Conservation (phyloP, 2,888 invertebrate genomes). For the Dromius quadrimaculatus region DNA sequence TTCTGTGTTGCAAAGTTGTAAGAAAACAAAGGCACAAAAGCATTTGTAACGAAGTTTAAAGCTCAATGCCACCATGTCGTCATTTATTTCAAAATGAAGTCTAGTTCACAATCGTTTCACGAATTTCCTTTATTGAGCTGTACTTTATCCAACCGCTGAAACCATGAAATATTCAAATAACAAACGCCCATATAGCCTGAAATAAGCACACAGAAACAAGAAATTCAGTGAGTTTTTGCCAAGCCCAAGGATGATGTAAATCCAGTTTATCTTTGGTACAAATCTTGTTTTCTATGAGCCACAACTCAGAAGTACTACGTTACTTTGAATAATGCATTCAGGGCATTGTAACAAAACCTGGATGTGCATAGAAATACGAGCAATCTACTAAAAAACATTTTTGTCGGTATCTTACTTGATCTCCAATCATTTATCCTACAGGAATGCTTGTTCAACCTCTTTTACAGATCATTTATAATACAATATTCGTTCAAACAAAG, state of each 20-base stretch:
- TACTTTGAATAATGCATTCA: slow-evolving; percentile 49
- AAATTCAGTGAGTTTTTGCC: slow-evolving; percentile 42
- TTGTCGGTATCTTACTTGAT: too few species aligned
- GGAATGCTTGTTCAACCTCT: too few species aligned
- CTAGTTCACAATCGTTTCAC: slow-evolving; percentile 37
- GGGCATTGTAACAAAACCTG: slow-evolving; percentile 35
- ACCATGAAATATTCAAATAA: slow-evolving; percentile 50
- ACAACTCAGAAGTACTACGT: slow-evolving; percentile 17
- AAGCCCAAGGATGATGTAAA: slow-evolving; percentile 42
- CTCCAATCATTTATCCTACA: too few species aligned
- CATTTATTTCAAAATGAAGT: slow-evolving; percentile 37
- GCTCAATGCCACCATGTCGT: slow-evolving; percentile 21
- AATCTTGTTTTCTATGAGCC: slow-evolving; percentile 46
- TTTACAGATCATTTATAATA: too few species aligned
- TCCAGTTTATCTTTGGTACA: slow-evolving; percentile 50
- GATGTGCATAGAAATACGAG: slow-evolving; percentile 26
- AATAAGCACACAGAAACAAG: slow-evolving; percentile 32
- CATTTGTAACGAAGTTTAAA: slow-evolving; percentile 24
- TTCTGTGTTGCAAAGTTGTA: neutral
- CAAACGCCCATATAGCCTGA: slow-evolving; percentile 31
- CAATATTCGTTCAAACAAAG: too few species aligned
- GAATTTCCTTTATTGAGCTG: slow-evolving; percentile 43
- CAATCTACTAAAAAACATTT: too few species aligned
- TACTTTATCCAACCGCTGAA: slow-evolving; percentile 39
- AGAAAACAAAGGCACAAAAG: slow-evolving; percentile 13